Evolutionary conservation across 1,140 invertebrate genomes (phyloP), one percentile per base, ranked within the genome.

Genomic region (Archegozetes longisetosus): DNA sequence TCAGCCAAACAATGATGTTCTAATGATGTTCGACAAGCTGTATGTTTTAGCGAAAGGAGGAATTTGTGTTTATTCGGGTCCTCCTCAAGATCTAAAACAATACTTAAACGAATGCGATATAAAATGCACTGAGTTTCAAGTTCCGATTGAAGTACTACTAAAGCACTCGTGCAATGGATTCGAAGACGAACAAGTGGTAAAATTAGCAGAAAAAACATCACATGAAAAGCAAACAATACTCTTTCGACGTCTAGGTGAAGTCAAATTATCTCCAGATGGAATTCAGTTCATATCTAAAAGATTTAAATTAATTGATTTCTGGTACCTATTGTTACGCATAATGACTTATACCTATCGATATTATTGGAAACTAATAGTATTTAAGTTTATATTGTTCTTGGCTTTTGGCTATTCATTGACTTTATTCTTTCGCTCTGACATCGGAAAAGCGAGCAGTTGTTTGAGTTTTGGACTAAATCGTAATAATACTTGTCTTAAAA

Each of bases 1-100:
- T 26, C 29, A 40, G 22, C 59, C 59, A 1, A 53, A 48, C 25
- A 27, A 2, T 2, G 59, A 61, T 22, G 40, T 61, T 1, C 47
- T 61, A 1, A 9, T 17, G 9, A 22, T 48, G 23, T 61, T 61
- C 25, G 52, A 54, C 25, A 26, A 61, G 29, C 2, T 61, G 2
- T 61, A 61, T 47, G 59, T 61, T 1, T n/a, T 61, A n/a, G 59
- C 59, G 2, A 55, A 61, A 26, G 59, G 59, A 29, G 59, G 59
- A 14, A 28, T 61, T 1, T 22, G 20, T 47, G 32, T 61, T n/a
- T 61, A 61, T 28, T 55, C 53, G 13, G 59, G 54, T 46, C 29
- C 25, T 40, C 59, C 59, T 23, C 2, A 50, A 2, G 27, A 32
- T 12, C 20, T 61, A 20, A 2, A 20, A 26, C 3, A 22, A 28